Percentiles rank a stretch among this genome's conserved stretches.
Conservation (phyloP, 2,888 invertebrate species). For the Phaonia tiefii region DNA sequence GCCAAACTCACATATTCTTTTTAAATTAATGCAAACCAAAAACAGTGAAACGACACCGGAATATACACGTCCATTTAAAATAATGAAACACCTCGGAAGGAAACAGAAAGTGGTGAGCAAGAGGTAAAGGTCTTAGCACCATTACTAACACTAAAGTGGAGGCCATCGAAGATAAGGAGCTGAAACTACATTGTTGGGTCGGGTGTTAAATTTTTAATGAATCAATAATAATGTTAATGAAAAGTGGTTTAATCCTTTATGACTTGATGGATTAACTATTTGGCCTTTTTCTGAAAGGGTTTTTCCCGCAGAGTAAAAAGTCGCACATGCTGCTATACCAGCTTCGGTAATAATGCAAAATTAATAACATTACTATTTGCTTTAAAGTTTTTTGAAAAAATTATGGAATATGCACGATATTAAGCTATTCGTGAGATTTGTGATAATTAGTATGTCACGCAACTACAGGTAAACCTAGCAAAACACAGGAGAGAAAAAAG, state of each 20-base stretch:
- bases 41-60: constrained; percentile 39
- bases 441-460: background rate
- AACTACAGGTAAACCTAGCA: background rate
- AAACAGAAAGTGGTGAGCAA: background rate
- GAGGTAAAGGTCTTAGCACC: constrained; percentile 25
- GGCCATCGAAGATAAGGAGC: constrained; percentile 52
- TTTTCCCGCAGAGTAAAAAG: background rate
- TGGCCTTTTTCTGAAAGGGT: background rate
- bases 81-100: constrained; percentile 36
- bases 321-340: background rate
- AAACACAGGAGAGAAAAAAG: no score
- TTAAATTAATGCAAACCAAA: constrained; percentile 62
- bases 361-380: background rate
- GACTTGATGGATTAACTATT: background rate
- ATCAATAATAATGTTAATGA: constrained; percentile 33
- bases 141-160: constrained; percentile 37
- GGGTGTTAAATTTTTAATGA: constrained; percentile 46
- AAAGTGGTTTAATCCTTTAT: constrained; percentile 8
- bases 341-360: no score
- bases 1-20: constrained; percentile 44
- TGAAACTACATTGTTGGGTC: background rate
- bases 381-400: no score
- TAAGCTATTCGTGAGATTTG: constrained; percentile 2
- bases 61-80: constrained; percentile 32
- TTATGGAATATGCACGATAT: constrained; percentile 29